Evolutionary conservation across 2,113 vertebrate genomes (phyloP).

Genomic region (Entomyzon cyanotis): DNA sequence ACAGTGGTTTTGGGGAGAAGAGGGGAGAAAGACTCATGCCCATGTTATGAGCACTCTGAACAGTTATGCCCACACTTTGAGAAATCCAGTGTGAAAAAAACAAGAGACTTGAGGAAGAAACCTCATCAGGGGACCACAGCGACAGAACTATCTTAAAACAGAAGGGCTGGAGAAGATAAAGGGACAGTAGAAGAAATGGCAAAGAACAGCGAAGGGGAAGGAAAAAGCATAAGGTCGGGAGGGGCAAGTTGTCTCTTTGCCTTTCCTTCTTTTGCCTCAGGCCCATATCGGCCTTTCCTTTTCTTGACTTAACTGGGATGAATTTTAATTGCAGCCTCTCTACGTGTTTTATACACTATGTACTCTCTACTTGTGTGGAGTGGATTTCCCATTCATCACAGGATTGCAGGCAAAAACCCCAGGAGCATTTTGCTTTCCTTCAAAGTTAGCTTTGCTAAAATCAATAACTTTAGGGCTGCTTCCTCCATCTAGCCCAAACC

Average conservation of each 20-base stretch:
- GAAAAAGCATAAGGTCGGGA: slow-evolving; percentile 66
- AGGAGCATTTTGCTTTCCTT: slow-evolving; percentile 65
- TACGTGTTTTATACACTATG: slow-evolving; percentile 51
- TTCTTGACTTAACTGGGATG: slow-evolving; percentile 72
- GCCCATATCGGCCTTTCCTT: slow-evolving; percentile 69
- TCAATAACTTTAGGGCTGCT: slow-evolving; percentile 62
- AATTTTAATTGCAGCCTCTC: slow-evolving; percentile 71
- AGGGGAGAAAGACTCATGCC: neutral
- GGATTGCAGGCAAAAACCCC: slow-evolving; percentile 68
- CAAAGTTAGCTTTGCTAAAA: slow-evolving; percentile 70
- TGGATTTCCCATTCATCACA: slow-evolving; percentile 75
- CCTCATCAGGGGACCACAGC: slow-evolving; percentile 53
- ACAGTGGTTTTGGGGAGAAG: neutral
- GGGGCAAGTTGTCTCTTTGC: slow-evolving; percentile 70
- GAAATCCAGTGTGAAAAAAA: slow-evolving; percentile 2
- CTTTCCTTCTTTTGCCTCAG: slow-evolving; percentile 72
- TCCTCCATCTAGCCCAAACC: neutral
- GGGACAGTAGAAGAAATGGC: slow-evolving; percentile 43
- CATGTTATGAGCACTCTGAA: neutral
- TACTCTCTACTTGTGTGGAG: slow-evolving; percentile 67
- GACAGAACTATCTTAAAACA: slow-evolving; percentile 67
- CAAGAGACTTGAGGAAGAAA: slow-evolving; percentile 38
- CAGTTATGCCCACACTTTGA: neutral
- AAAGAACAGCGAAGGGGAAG: slow-evolving; percentile 53
- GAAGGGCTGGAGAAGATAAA: slow-evolving; percentile 63